Percentiles rank a stretch among this genome's conserved stretches.
Conservation (phyloP, 2,888 invertebrate genomes). For the Xiphydria camelus region DNA sequence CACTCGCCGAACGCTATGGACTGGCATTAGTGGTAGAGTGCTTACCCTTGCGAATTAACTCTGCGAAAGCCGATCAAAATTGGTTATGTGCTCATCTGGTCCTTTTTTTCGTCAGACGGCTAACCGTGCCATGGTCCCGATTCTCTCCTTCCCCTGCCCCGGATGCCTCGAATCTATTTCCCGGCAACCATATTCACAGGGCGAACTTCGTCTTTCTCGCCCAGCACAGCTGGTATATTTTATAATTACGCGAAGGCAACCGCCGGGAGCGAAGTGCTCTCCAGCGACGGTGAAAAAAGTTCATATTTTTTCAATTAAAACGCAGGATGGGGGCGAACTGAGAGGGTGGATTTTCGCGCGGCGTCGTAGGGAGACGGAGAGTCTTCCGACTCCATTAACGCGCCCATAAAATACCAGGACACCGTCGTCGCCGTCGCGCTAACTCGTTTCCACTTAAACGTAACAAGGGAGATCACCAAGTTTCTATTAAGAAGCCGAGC, state of each 20-base stretch:
- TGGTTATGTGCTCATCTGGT: too few relatives aligned
- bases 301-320: conserved; percentile 57
- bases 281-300: conserved; percentile 48
- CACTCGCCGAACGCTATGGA: too few relatives aligned
- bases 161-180: conserved; percentile 24
- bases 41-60: too few relatives aligned
- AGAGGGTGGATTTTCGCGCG: conserved; percentile 8
- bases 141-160: neutral
- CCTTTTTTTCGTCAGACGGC: too few relatives aligned
- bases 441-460: conserved; percentile 32
- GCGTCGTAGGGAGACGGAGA: conserved; percentile 17
- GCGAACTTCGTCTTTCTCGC: conserved; percentile 20
- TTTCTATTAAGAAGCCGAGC: conserved; percentile 6
- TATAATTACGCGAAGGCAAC: conserved; percentile 30
- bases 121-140: too few relatives aligned
- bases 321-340: conserved; percentile 29
- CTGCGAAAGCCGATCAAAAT: too few relatives aligned
- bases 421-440: neutral
- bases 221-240: conserved; percentile 30
- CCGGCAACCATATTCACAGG: conserved; percentile 16
- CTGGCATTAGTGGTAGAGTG: too few relatives aligned
- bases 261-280: conserved; percentile 42
- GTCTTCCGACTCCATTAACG: conserved; percentile 48
- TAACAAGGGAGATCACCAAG: conserved; percentile 29
- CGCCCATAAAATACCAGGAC: conserved; percentile 33